phyloP scores from a whole-genome alignment of 2,113 vertebrate species.

The Ailurus styani region DNA sequence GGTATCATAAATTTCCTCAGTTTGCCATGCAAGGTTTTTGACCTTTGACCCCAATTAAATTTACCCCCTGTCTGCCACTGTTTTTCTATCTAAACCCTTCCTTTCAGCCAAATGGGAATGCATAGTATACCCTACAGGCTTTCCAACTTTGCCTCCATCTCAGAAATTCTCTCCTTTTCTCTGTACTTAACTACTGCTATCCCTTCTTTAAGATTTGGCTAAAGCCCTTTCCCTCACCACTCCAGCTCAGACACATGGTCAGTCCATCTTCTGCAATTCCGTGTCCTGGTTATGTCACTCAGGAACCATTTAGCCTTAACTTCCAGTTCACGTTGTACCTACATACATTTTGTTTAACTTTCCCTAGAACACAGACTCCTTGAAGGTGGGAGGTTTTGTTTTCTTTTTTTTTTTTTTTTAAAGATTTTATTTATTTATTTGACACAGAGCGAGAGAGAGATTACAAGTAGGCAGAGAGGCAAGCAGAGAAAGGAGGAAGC shows the following conservation, averaged over 20 bases:
- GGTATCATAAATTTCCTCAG: neutral
- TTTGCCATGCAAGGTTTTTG: neutral
- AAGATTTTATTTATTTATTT: too few relatives aligned
- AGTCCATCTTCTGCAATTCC: fast-evolving
- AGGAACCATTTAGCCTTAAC: neutral
- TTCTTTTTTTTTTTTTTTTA: too few relatives aligned
- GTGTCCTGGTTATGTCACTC: fast-evolving
- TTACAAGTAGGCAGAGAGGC: too few relatives aligned
- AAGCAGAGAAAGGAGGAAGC: too few relatives aligned
- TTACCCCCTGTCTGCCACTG: neutral
- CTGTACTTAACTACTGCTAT: neutral
- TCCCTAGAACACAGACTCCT: neutral
- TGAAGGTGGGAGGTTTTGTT: neutral
- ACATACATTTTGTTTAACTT: neutral
- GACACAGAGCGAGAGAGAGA: too few relatives aligned
- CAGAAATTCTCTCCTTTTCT: neutral
- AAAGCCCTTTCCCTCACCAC: neutral
- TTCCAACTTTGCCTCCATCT: neutral
- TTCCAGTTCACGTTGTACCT: neutral
- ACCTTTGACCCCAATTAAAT: conserved; percentile 20
- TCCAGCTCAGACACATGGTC: too few relatives aligned
- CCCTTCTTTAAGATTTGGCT: neutral
- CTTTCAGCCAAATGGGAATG: neutral
- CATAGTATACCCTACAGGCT: neutral
- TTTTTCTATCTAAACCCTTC: conserved; percentile 25